These are phyloP conservation scores for Tenthredo livida DNA, from an alignment of 2,888 invertebrate genomes.

Conservation along the genomic window DNA sequence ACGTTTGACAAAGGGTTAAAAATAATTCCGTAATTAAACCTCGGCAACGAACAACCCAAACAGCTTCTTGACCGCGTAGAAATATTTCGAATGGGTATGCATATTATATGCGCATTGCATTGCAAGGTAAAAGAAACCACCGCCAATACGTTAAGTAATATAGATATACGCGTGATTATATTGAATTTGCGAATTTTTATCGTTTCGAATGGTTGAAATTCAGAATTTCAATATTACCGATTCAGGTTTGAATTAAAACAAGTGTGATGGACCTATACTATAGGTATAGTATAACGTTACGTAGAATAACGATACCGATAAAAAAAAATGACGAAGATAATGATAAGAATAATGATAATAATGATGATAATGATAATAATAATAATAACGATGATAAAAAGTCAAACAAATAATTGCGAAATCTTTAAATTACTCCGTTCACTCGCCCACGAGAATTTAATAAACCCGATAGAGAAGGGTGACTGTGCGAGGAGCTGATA, in stretches of 20 bases:
- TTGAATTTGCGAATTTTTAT: too few relatives aligned
- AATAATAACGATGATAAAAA: background rate
- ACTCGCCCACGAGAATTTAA: constrained; percentile 46
- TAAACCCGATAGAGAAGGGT: constrained; percentile 23
- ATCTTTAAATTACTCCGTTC: constrained; percentile 35
- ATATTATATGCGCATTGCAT: background rate
- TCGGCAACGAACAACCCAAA: constrained; percentile 72
- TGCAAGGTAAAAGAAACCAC: background rate
- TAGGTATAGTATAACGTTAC: background rate
- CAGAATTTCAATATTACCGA: too few relatives aligned
- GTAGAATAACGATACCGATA: background rate
- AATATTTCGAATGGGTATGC: background rate
- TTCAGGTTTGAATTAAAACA: too few relatives aligned
- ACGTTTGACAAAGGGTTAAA: constrained; percentile 71
- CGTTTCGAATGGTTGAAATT: too few relatives aligned
- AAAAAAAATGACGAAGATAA: background rate
- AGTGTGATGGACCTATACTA: too few relatives aligned
- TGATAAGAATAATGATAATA: background rate
- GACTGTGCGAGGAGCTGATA: background rate
- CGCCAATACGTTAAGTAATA: too few relatives aligned
- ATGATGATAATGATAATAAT: background rate
- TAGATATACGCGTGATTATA: too few relatives aligned
- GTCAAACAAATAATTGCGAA: constrained; percentile 25
- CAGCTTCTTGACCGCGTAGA: background rate
- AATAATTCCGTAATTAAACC: constrained; percentile 76